A percentile compares a stretch with the other conserved stretches of the same genome.
phyloP scores from a whole-genome alignment of 2,113 vertebrate genomes.

The Gasterosteus nipponicus region DNA sequence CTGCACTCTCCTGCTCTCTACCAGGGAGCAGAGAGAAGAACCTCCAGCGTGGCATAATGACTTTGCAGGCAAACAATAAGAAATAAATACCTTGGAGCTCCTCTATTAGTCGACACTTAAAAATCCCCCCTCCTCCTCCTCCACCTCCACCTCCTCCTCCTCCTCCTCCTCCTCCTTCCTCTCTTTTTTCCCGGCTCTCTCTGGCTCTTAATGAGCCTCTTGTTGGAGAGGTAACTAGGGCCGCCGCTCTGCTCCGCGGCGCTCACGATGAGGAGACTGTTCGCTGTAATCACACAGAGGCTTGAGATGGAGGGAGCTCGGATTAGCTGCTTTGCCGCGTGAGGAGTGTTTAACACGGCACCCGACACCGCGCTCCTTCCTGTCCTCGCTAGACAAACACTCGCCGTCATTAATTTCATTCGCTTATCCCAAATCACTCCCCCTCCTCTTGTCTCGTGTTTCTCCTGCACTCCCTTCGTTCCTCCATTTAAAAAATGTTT shows the following conservation, averaged over 20 bases:
- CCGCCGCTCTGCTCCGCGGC: constrained; percentile 72
- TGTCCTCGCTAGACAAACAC: constrained; percentile 78
- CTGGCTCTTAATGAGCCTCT: constrained; percentile 82
- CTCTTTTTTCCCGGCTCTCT: constrained; percentile 38
- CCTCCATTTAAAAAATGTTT: constrained; percentile 4
- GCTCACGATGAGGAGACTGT: constrained; percentile 66
- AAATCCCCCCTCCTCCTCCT: constrained; percentile 35
- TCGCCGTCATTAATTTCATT: constrained; percentile 80
- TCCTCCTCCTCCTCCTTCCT: neutral
- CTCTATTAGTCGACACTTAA: constrained; percentile 84
- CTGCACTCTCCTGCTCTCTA: constrained; percentile 50
- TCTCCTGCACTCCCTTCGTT: neutral
- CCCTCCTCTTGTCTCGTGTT: neutral
- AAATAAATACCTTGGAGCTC: constrained; percentile 83
- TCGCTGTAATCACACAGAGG: constrained; percentile 79
- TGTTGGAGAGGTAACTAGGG: constrained; percentile 80
- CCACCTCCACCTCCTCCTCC: neutral
- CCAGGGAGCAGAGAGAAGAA: constrained; percentile 67
- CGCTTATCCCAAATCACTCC: constrained; percentile 66
- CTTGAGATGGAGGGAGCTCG: constrained; percentile 76
- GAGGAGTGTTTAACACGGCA: constrained; percentile 83
- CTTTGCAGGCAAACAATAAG: constrained; percentile 80
- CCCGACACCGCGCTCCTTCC: constrained; percentile 69
- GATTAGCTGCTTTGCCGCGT: constrained; percentile 81
- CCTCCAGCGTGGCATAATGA: constrained; percentile 77